Percentiles rank a stretch among this genome's conserved stretches.
phyloP scores from a whole-genome alignment of 2,888 invertebrate species.

The Silvanus unidentatus region DNA sequence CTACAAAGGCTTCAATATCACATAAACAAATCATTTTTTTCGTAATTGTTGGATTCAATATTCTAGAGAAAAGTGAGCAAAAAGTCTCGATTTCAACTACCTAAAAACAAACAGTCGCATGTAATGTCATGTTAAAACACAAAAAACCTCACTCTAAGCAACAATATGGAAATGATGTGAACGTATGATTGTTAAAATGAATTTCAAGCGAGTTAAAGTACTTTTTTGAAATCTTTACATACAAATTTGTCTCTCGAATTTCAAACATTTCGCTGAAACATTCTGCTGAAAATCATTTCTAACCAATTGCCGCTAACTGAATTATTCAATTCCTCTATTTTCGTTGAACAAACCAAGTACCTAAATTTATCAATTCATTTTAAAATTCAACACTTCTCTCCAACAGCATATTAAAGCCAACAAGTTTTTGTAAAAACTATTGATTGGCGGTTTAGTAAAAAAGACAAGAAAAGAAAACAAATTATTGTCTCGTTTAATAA shows the following conservation, averaged over 20 bases:
- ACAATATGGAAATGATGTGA: background rate
- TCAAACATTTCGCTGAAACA: constrained; percentile 17
- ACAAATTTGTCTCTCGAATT: no score
- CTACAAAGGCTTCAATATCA: constrained; percentile 3
- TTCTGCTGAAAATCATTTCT: constrained; percentile 27
- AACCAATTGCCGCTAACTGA: constrained; percentile 22
- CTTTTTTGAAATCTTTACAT: no score
- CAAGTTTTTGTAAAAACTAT: background rate
- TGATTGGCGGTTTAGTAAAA: no score
- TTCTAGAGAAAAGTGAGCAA: no score
- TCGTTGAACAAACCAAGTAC: constrained; percentile 15
- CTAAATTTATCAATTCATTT: constrained; percentile 12
- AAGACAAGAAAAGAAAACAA: no score
- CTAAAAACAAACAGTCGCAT: no score
- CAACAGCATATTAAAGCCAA: constrained; percentile 6
- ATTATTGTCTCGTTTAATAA: no score
- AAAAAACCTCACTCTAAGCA: background rate
- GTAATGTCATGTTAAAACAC: background rate
- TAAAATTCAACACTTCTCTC: background rate
- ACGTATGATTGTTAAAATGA: no score
- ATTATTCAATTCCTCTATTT: constrained; percentile 15
- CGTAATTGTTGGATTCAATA: no score
- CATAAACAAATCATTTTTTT: background rate
- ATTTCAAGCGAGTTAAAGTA: no score
- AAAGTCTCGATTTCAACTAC: no score